Evolutionary conservation across 2,113 vertebrate genomes (phyloP), one percentile per base, ranked within the genome.

Genomic region (Centropus bengalensis): DNA sequence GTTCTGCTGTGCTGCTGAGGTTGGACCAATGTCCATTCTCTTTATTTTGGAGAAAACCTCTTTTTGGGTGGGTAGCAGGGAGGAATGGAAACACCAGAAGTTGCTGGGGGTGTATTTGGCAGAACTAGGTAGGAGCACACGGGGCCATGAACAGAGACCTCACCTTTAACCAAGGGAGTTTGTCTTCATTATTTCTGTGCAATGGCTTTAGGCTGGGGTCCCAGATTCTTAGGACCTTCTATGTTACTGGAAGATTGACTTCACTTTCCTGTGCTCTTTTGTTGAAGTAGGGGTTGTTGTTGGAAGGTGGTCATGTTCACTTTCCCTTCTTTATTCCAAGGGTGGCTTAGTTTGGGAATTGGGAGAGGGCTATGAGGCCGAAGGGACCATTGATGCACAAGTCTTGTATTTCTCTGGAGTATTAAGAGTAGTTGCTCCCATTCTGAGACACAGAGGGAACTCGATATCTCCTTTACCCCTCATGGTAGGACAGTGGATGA

Each of bases 91-190:
- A 23, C 23, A 9, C 10, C 17, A 42, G 38, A 40, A n/a, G 27
- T 44, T 79, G 38, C n/a, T 77, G 45, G 78, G 28, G 0, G 0
- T 51, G 17, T 32, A 15, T n/a, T 69, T 79, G 33, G 17, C 54
- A 27, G 59, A 91, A n/a, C 17, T 64, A 66, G 2, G 18, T 49
- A 28, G 42, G 26, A 85, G 38, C 59, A 32, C 59, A 32, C 14
- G 55, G 38, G 71, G 71, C 59, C 14, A 1, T 44, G 66, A 80
- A 38, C 42, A 87, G 63, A 27, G 63, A 27, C 17, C 12, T 13
- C 9, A 23, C 2, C 11, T 56, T 56, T 69, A 36, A 33, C 56
- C 21, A 36, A 15, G 30, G 68, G 44, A 2, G 67, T 17, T 45
- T 4, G 2, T 70, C 24, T 70, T 73, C 8, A 2, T 56, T 59